A percentile compares a stretch with the other conserved stretches of the same genome.
Conservation (phyloP, 2,797 vertebrate genomes). For the Amblyraja radiata region DNA sequence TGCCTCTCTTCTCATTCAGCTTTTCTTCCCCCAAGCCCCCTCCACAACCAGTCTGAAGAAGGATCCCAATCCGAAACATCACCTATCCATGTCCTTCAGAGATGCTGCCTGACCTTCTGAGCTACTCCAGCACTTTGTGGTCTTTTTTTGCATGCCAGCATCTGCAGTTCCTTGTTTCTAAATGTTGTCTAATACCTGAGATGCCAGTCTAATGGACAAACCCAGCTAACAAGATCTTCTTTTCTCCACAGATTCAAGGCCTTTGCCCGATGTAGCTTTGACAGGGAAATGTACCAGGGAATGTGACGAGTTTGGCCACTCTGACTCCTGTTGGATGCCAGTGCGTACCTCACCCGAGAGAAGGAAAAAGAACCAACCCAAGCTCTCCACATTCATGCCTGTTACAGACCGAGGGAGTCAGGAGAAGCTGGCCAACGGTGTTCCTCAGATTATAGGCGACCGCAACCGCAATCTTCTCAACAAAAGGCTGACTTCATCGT, state of each 20-base stretch:
- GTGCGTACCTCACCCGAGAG: conserved; percentile 94
- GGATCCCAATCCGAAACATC: too few species aligned
- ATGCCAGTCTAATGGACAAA: not conserved
- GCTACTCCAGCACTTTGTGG: too few species aligned
- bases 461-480: conserved; percentile 97
- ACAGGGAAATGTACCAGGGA: conserved; percentile 96
- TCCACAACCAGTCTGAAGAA: too few species aligned
- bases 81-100: too few species aligned
- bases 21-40: too few species aligned
- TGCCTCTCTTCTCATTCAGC: too few species aligned
- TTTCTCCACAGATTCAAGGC: conserved; percentile 79
- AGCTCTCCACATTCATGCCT: conserved; percentile 98
- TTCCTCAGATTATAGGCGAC: conserved; percentile 88
- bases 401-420: conserved; percentile 84
- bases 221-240: not conserved
- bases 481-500: conserved; percentile 94
- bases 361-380: conserved; percentile 89
- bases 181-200: not conserved
- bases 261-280: conserved; percentile 97
- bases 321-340: conserved; percentile 99
- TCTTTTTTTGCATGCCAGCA: too few species aligned
- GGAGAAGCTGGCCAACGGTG: conserved; percentile 89
- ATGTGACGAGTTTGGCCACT: conserved; percentile 97
- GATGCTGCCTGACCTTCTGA: too few species aligned
- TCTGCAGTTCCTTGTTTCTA: too few species aligned